Percentiles rank a stretch among this genome's conserved stretches.
Conservation (phyloP, 2,888 invertebrate genomes). For the Tethea ocularis region DNA sequence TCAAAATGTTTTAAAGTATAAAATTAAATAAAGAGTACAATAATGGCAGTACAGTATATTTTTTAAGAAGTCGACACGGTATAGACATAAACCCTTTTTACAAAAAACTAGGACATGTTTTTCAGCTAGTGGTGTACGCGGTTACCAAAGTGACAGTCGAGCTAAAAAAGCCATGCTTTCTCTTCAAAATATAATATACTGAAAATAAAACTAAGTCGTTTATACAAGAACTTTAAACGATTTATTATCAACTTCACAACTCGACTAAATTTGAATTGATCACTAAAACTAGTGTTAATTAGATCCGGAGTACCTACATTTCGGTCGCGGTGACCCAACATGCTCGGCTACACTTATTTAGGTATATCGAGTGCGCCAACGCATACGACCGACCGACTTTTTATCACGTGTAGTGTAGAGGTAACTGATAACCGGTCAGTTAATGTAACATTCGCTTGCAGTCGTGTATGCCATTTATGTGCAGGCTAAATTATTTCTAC, state of each 20-base stretch:
- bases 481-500: constrained; percentile 7
- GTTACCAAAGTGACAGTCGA: no score
- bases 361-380: constrained; percentile 6
- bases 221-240: not conserved
- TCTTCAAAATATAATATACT: no score
- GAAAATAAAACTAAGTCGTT: no score
- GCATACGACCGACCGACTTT: constrained; percentile 30
- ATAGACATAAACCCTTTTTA: no score
- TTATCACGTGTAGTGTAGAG: constrained; percentile 25
- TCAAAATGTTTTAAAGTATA: not conserved
- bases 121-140: no score
- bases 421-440: constrained; percentile 40
- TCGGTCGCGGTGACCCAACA: constrained; percentile 4
- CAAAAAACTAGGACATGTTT: no score
- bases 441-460: constrained; percentile 20
- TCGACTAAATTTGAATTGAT: not conserved
- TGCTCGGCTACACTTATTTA: constrained; percentile 1
- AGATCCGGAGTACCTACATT: constrained; percentile 7
- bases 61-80: no score
- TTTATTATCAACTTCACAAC: not conserved
- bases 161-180: no score
- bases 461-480: not conserved
- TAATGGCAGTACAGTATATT: no score
- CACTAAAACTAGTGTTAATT: not conserved
- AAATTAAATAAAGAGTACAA: no score